Evolutionary conservation across 1,140 invertebrate genomes (phyloP).

Genomic region (Trichonephila clavipes): DNA sequence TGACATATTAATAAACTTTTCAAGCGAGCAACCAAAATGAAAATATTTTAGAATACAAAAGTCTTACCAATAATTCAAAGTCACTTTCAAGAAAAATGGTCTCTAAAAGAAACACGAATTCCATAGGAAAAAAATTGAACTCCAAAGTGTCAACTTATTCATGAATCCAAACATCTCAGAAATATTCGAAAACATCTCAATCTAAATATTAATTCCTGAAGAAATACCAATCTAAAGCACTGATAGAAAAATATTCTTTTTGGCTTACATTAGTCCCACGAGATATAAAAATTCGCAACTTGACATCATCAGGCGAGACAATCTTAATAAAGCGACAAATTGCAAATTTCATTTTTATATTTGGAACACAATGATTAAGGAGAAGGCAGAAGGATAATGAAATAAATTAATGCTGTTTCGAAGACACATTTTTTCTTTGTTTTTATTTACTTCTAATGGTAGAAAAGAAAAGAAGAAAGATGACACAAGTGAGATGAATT

Average conservation of each 20-base stretch:
- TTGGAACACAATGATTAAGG: neutral
- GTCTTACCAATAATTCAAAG: neutral
- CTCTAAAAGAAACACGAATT: neutral
- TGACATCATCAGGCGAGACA: neutral
- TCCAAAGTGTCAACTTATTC: conserved; percentile 1
- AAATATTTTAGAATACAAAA: neutral
- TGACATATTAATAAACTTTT: neutral
- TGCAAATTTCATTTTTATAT: conserved; percentile 62
- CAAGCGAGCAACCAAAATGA: neutral
- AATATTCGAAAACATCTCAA: conserved; percentile 5
- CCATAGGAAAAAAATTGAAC: neutral
- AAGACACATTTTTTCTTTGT: conserved; percentile 37
- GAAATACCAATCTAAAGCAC: neutral
- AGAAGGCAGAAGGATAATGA: conserved; percentile 35
- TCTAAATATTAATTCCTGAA: conserved; percentile 8
- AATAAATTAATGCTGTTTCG: conserved; percentile 68
- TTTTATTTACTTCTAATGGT: conserved; percentile 16
- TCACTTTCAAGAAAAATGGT: neutral
- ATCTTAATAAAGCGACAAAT: conserved; percentile 54
- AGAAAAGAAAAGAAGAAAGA: conserved; percentile 17
- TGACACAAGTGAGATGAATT: conserved; percentile 5
- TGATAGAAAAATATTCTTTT: neutral
- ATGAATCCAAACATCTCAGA: neutral
- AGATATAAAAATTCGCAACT: conserved; percentile 1
- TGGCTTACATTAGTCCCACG: neutral